Conservation (phyloP, 2,113 vertebrate genomes). For the Poecilia latipinna region DNA sequence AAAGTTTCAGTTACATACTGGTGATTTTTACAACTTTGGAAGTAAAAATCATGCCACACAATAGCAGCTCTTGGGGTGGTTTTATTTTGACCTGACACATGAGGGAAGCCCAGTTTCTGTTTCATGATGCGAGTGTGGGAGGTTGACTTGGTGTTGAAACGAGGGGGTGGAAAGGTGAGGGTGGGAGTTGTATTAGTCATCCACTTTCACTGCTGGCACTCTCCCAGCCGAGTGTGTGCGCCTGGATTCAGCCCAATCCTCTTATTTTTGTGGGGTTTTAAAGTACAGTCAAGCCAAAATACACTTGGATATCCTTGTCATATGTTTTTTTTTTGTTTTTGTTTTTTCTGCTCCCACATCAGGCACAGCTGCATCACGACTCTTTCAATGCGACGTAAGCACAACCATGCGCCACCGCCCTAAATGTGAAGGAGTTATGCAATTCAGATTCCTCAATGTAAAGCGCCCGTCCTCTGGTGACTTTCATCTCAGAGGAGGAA, state of each 20-base stretch:
- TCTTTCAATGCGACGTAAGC: background rate
- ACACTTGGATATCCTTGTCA: background rate
- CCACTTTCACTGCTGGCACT: slow-evolving; percentile 33
- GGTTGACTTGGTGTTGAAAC: slow-evolving; percentile 9
- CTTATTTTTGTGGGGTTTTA: slow-evolving; percentile 6
- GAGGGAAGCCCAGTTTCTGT: slow-evolving; percentile 38
- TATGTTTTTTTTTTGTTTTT: too few relatives aligned
- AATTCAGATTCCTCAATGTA: slow-evolving; percentile 25
- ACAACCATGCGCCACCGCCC: slow-evolving; percentile 33
- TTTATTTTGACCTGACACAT: slow-evolving; percentile 4
- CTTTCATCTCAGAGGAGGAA: slow-evolving; percentile 33
- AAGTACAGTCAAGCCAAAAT: background rate
- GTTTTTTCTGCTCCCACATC: background rate
- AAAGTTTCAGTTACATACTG: background rate
- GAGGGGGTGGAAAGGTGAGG: slow-evolving; percentile 6
- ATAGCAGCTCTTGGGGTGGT: background rate
- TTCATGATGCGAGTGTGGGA: background rate
- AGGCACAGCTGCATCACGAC: background rate
- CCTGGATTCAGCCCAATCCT: slow-evolving; percentile 13
- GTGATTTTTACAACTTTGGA: background rate
- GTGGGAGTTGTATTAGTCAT: slow-evolving; percentile 63
- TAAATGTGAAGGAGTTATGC: slow-evolving; percentile 42
- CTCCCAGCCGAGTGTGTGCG: slow-evolving; percentile 7
- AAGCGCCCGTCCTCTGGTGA: slow-evolving; percentile 30
- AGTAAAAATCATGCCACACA: background rate